Percentiles rank a stretch among this genome's conserved stretches.
Evolutionary conservation across 1,140 invertebrate species (phyloP).

Genomic region (Drosophila athabasca): DNA sequence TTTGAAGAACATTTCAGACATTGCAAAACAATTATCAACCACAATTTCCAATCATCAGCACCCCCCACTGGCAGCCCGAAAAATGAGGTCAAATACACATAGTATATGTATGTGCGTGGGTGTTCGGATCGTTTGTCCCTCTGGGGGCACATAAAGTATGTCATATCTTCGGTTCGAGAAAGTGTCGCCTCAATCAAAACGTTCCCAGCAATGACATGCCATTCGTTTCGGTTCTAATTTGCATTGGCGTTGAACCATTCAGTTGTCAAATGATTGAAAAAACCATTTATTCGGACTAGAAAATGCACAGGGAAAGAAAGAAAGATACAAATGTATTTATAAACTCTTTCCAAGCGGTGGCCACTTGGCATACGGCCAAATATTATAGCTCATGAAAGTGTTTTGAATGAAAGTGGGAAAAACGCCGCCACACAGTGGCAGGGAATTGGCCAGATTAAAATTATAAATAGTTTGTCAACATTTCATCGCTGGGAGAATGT

Average conservation of each 20-base stretch:
- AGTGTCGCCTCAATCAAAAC: constrained; percentile 14
- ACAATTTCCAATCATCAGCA: too few species aligned
- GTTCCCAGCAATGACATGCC: neutral
- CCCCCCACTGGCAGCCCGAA: too few species aligned
- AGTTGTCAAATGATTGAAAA: constrained; percentile 53
- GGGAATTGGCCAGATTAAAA: too few species aligned
- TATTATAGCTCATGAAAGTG: neutral
- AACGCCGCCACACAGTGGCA: too few species aligned
- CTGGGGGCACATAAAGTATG: too few species aligned
- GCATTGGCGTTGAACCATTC: constrained; percentile 26
- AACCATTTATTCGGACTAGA: constrained; percentile 27
- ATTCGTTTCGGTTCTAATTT: neutral
- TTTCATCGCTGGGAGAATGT: too few species aligned
- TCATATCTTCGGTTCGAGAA: neutral
- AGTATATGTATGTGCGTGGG: too few species aligned
- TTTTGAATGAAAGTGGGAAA: too few species aligned
- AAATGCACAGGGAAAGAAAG: too few species aligned
- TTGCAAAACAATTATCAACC: constrained; percentile 25
- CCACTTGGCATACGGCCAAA: constrained; percentile 55
- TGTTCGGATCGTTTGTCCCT: too few species aligned
- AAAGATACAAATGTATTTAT: constrained; percentile 26
- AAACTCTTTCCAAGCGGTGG: constrained; percentile 28
- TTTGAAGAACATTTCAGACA: constrained; percentile 51
- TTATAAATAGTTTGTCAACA: too few species aligned
- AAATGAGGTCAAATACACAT: too few species aligned